Percentiles rank a stretch among this genome's conserved stretches.
Conservation (phyloP, 2,113 vertebrate genomes). For the Xenus cinereus region DNA sequence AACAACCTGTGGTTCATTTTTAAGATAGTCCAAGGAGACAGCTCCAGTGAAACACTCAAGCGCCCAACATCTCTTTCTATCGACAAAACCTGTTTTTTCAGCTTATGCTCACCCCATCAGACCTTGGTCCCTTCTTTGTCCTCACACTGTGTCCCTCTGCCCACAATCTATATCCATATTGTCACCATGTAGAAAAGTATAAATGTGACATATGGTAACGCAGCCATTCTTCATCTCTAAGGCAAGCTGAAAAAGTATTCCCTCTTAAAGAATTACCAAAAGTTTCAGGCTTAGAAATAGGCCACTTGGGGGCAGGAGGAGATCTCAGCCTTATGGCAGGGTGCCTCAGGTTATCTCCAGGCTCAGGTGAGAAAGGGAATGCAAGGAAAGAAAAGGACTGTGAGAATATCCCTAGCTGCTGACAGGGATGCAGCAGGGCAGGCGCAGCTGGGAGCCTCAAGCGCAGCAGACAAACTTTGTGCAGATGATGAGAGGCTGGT, state of each 20-base stretch:
- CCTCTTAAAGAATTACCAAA: background rate
- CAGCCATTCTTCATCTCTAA: background rate
- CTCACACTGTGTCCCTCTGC: background rate
- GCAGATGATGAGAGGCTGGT: background rate
- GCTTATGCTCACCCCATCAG: background rate
- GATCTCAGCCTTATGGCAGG: background rate
- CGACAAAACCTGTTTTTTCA: background rate
- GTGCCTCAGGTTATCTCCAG: background rate
- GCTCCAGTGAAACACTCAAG: background rate
- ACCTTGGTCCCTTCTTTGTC: background rate
- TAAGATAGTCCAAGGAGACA: background rate
- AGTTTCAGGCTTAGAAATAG: background rate
- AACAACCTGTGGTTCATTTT: background rate
- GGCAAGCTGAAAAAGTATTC: background rate
- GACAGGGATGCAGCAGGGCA: background rate
- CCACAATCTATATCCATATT: background rate
- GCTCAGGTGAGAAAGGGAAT: background rate
- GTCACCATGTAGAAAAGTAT: background rate
- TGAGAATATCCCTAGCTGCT: background rate
- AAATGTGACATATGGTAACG: background rate
- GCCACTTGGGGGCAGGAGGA: background rate
- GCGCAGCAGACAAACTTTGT: accelerated
- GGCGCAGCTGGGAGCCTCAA: background rate
- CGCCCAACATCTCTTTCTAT: background rate
- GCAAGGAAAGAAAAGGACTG: background rate